A percentile compares a stretch with the other conserved stretches of the same genome.
These are phyloP conservation scores for Sinella curviseta DNA, from an alignment of 1,140 invertebrate species.

Conservation along the genomic window DNA sequence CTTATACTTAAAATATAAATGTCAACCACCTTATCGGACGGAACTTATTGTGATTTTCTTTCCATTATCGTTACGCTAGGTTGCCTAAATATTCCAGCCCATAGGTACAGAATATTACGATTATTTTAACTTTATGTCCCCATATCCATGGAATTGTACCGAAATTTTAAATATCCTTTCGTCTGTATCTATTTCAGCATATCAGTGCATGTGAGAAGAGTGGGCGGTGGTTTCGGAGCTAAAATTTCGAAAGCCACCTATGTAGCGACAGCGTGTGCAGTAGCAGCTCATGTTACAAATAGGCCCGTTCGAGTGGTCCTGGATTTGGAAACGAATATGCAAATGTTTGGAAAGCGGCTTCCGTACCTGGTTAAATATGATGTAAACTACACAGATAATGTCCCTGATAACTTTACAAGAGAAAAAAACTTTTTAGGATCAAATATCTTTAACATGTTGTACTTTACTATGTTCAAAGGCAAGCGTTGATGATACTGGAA, in stretches of 20 bases:
- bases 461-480: constrained; percentile 52
- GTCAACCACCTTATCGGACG: too few relatives aligned
- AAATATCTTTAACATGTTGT: background rate
- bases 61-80: too few relatives aligned
- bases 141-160: background rate
- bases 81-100: background rate
- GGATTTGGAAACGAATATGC: constrained; percentile 67
- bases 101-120: background rate
- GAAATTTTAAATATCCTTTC: background rate
- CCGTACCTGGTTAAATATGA: constrained; percentile 64
- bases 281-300: constrained; percentile 63
- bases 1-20: too few relatives aligned
- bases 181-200: background rate
- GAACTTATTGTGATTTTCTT: too few relatives aligned
- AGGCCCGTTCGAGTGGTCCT: constrained; percentile 65
- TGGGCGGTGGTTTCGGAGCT: constrained; percentile 71
- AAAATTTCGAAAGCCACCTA: constrained; percentile 54
- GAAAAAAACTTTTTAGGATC: constrained; percentile 29
- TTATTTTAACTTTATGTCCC: background rate
- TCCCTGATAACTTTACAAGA: background rate
- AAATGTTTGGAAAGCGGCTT: constrained; percentile 63
- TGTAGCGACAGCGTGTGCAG: constrained; percentile 63
- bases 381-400: constrained; percentile 27
- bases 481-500: constrained; percentile 65
- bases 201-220: constrained; percentile 63